Evolutionary conservation across 2,113 vertebrate species (phyloP).

Genomic region (Phaethornis superciliosus): DNA sequence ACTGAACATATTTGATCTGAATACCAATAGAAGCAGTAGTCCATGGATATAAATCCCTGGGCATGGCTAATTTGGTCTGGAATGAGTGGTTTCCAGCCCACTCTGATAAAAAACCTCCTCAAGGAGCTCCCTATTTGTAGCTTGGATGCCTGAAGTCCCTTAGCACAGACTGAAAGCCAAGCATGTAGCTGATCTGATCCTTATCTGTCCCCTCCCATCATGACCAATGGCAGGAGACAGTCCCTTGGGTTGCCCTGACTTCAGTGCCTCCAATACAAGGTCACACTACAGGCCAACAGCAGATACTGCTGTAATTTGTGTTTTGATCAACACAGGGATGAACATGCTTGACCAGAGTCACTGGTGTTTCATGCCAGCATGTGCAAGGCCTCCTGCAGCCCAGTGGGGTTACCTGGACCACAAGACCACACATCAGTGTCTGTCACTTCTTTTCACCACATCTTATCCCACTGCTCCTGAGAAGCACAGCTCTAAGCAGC

Average conservation of each 20-base stretch:
- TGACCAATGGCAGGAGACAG: neutral
- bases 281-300: neutral
- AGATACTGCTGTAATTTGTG: neutral
- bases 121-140: conserved; percentile 10
- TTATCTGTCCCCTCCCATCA: neutral
- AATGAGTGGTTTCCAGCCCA: conserved; percentile 12
- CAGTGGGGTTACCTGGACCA: neutral
- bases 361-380: neutral
- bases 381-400: neutral
- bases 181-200: neutral
- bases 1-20: conserved; percentile 14
- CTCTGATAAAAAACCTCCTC: neutral
- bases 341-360: neutral
- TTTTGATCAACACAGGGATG: neutral
- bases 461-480: neutral
- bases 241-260: neutral
- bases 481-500: neutral
- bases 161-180: neutral
- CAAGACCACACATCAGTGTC: neutral
- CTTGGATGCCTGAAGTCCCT: neutral
- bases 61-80: neutral
- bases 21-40: conserved; percentile 13
- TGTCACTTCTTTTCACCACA: neutral
- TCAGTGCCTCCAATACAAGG: neutral
- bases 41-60: neutral